These are phyloP conservation scores for Musca vetustissima DNA, from an alignment of 1,140 invertebrate species.

Conservation along the genomic window DNA sequence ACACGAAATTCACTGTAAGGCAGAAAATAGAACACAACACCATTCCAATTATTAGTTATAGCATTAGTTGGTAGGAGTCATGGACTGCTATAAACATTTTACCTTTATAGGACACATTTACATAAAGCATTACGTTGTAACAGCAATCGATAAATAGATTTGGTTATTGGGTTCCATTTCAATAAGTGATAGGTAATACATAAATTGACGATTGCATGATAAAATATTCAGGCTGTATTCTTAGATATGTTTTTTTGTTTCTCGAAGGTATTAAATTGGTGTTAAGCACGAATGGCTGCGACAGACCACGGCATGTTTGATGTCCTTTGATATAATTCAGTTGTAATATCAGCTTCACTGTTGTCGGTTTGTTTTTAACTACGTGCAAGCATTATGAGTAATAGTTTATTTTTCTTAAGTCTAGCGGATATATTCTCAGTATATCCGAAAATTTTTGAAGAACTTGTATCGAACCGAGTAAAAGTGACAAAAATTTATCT, in stretches of 20 bases:
- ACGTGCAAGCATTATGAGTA: conserved; percentile 35
- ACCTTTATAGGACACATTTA: too few relatives aligned
- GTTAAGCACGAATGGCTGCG: conserved; percentile 25
- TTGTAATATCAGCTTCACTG: background rate
- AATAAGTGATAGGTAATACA: conserved; percentile 4
- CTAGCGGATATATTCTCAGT: conserved; percentile 54
- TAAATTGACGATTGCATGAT: conserved; percentile 25
- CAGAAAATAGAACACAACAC: too few relatives aligned
- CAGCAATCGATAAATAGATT: too few relatives aligned
- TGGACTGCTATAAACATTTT: too few relatives aligned
- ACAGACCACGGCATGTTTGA: background rate
- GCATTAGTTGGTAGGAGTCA: too few relatives aligned
- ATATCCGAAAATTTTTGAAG: conserved; percentile 53
- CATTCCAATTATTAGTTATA: too few relatives aligned
- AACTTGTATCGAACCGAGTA: conserved; percentile 40
- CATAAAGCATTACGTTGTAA: too few relatives aligned
- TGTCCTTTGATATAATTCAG: background rate
- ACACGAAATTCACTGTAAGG: too few relatives aligned
- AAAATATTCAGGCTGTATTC: conserved; percentile 1
- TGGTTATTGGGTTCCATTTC: too few relatives aligned
- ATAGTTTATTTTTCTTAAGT: conserved; percentile 51
- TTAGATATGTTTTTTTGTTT: background rate
- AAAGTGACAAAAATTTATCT: conserved; percentile 57
- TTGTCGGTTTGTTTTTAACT: background rate
- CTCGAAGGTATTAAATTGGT: conserved; percentile 27